Base-by-base conservation (phyloP, 1,140 invertebrate species). In the Pogonomyrmex californicus region DNA sequence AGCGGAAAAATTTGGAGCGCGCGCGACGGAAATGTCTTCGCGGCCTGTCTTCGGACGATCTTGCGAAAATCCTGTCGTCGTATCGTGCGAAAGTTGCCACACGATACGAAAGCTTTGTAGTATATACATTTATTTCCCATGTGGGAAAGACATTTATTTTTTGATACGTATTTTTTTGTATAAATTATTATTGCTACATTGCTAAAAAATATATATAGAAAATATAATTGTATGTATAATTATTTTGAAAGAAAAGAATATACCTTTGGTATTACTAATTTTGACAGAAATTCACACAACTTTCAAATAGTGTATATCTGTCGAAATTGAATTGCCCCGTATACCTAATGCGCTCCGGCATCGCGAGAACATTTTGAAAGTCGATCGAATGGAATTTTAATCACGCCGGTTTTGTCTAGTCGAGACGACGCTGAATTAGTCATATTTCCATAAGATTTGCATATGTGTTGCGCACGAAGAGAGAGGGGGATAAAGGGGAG, bases 401-500 rank as follows among this genome's bases (percentile, higher is more conserved):
- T 81, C 38, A 38, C 23, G 10, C 63, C 78, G 49, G 23, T 70
- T 81, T 70, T 81, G 49, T 71, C 49, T 81, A 44, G 36, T 12
- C 65, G 77, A 70, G 62, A 81, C 49, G 63, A 56, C 49, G 65
- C 38, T 56, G 78, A 81, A 81, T 81, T 81, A 56, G 49, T 81
- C 49, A 81, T 65, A 85, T 78, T 65, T 79, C 73, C 58, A 33
- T 78, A 65, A 85, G 60, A 65, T 78, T 78, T 78, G 56, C 82
- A 62, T 79, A 66, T 36, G 17, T 7, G 70, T 12, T 76, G 30
- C 10, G 68, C 41, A 6, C 47, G 44, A 9, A n/a, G 17, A 41
- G 60, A 47, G 4, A 6, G 10, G 12, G 38, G 2, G 23, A 47
- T 23, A 23, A 23, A 23, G 23, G 23, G 23, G 14, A 36, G 5